These are phyloP conservation scores for Leptinotarsa defecta DNA, from an alignment of 1,140 invertebrate species.

Conservation along the genomic window DNA sequence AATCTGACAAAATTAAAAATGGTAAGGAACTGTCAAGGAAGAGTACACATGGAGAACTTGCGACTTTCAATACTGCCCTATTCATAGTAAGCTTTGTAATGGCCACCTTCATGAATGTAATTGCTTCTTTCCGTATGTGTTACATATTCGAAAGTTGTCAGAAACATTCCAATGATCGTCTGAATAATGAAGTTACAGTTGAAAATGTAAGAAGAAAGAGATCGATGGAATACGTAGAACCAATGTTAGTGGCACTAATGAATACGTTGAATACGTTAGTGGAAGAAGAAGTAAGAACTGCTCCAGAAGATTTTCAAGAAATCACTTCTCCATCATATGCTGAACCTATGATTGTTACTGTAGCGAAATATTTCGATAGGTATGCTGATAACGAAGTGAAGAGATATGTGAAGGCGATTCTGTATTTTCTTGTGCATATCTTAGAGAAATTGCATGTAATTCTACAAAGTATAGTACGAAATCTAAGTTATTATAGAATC, in stretches of 20 bases:
- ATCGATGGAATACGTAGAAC: slow-evolving; percentile 4
- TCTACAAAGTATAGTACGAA: neutral
- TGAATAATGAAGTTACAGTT: neutral
- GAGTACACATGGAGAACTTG: neutral
- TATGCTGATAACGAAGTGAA: slow-evolving; percentile 20
- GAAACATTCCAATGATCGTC: neutral
- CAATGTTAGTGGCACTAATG: slow-evolving; percentile 8
- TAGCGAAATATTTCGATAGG: slow-evolving; percentile 21
- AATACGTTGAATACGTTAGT: neutral
- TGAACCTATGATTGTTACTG: neutral
- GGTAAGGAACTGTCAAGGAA: neutral
- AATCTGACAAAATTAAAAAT: neutral
- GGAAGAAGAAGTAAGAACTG: slow-evolving; percentile 5
- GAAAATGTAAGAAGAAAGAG: slow-evolving; percentile 10
- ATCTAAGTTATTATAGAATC: slow-evolving; percentile 9
- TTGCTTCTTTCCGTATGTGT: neutral
- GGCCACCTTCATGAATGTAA: neutral
- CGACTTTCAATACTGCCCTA: neutral
- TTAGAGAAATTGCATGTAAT: neutral
- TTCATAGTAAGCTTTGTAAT: neutral
- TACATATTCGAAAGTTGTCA: neutral
- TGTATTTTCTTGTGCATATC: slow-evolving; percentile 14
- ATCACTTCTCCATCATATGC: neutral
- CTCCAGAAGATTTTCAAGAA: neutral
- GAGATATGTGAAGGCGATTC: slow-evolving; percentile 11